phyloP scores from a whole-genome alignment of 2,113 vertebrate genomes.

The Syngnathus typhle region DNA sequence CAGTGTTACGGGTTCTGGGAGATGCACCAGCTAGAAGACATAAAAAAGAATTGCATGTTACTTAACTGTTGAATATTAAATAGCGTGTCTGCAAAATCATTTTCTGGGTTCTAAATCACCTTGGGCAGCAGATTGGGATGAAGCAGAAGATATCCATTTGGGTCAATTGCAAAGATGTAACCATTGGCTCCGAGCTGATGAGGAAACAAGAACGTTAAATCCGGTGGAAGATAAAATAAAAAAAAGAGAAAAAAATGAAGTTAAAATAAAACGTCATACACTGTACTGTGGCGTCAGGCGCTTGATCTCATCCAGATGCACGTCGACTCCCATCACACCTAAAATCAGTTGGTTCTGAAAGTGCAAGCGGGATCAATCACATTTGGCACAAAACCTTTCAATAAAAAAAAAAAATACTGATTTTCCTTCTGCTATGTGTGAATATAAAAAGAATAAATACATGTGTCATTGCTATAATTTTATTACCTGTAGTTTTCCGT shows the following conservation, averaged over 20 bases:
- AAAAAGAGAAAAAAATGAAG: not conserved
- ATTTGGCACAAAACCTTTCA: not conserved
- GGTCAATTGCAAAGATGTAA: conserved; percentile 97
- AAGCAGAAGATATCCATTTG: conserved; percentile 95
- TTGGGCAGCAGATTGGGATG: conserved; percentile 94
- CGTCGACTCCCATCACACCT: conserved; percentile 95
- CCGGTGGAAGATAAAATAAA: not conserved
- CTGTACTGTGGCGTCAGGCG: conserved; percentile 89
- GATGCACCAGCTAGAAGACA: conserved; percentile 78
- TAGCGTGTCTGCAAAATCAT: not conserved
- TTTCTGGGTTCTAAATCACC: conserved; percentile 58
- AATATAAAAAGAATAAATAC: not conserved
- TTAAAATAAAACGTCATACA: conserved; percentile 66
- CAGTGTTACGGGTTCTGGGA: conserved; percentile 89
- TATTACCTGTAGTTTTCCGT: conserved; percentile 82
- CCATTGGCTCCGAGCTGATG: conserved; percentile 85
- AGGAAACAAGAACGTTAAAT: not conserved
- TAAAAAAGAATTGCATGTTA: not conserved
- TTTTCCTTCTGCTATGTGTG: not conserved
- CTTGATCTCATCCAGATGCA: conserved; percentile 95
- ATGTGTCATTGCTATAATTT: not conserved
- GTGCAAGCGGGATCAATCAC: not conserved
- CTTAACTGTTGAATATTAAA: too few species aligned
- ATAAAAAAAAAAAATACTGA: not conserved
- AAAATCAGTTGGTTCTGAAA: conserved; percentile 94